A percentile compares a stretch with the other conserved stretches of the same genome.
phyloP scores from a whole-genome alignment of 2,113 vertebrate species.

The Procavia capensis region DNA sequence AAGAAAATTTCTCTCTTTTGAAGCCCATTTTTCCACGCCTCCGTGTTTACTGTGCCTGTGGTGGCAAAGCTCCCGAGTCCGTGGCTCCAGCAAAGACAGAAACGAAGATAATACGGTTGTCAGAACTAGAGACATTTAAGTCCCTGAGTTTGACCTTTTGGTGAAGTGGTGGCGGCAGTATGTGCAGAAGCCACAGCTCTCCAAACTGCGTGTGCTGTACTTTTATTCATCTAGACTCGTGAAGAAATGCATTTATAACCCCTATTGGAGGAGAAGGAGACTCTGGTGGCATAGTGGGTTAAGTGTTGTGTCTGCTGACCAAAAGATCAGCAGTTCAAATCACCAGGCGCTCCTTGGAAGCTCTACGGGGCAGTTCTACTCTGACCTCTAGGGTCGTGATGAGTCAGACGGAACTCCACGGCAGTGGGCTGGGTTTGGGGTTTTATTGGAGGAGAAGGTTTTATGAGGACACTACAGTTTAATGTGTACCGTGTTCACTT shows the following conservation, averaged over 20 bases:
- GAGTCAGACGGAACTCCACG: too few relatives aligned
- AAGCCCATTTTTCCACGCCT: constrained; percentile 48
- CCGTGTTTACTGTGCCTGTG: constrained; percentile 23
- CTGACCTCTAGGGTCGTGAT: too few relatives aligned
- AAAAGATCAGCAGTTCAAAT: too few relatives aligned
- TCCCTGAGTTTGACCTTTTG: constrained; percentile 38
- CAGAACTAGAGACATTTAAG: constrained; percentile 39
- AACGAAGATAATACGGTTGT: constrained; percentile 12
- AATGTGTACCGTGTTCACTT: constrained; percentile 65
- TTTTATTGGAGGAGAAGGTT: constrained; percentile 55
- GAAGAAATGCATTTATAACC: constrained; percentile 55
- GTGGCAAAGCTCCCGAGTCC: constrained; percentile 35
- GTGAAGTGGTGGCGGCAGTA: not conserved
- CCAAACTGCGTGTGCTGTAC: not conserved
- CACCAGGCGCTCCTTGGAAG: too few relatives aligned
- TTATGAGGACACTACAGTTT: constrained; percentile 63
- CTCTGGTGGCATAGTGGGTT: too few relatives aligned
- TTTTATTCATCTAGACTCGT: constrained; percentile 10
- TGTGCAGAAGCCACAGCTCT: not conserved
- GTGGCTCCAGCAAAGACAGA: not conserved
- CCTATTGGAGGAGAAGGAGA: constrained; percentile 28
- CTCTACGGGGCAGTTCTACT: too few relatives aligned
- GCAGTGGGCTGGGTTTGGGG: too few relatives aligned
- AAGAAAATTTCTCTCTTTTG: constrained; percentile 73
- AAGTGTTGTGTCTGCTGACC: too few relatives aligned